These are phyloP conservation scores for Gymnorhina tibicen DNA, from an alignment of 2,113 vertebrate genomes.

Conservation along the genomic window DNA sequence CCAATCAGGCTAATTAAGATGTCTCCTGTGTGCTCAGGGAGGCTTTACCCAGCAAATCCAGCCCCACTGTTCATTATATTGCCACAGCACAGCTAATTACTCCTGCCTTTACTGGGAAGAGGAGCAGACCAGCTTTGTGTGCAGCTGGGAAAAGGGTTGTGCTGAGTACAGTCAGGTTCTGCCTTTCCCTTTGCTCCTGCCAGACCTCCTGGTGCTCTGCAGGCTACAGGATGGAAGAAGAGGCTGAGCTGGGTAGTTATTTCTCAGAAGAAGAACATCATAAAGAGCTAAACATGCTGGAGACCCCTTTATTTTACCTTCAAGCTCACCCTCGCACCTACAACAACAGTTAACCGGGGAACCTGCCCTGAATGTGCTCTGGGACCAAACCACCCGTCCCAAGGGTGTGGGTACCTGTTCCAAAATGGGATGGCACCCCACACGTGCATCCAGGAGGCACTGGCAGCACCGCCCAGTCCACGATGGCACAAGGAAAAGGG, in stretches of 20 bases:
- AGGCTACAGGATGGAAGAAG: background rate
- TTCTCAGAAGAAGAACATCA: background rate
- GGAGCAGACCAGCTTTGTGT: background rate
- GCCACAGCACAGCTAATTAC: conserved; percentile 9
- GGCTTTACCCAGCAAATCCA: background rate
- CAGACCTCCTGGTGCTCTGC: background rate
- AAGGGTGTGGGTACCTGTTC: background rate
- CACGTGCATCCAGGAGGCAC: accelerated
- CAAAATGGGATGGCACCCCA: background rate
- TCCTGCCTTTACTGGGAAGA: background rate
- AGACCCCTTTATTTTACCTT: background rate
- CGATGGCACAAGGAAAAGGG: accelerated
- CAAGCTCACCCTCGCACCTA: background rate
- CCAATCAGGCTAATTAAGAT: conserved; percentile 46
- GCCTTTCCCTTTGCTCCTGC: background rate
- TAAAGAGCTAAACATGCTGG: background rate
- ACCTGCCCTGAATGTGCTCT: background rate
- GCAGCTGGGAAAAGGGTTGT: background rate
- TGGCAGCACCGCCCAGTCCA: background rate
- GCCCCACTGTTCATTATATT: background rate
- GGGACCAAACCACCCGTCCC: background rate
- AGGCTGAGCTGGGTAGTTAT: background rate
- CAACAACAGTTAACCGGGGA: background rate
- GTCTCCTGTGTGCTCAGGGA: conserved; percentile 11
- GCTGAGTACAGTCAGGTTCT: background rate